phyloP scores from a whole-genome alignment of 2,888 invertebrate genomes.

The Hoplodrina blanda region DNA sequence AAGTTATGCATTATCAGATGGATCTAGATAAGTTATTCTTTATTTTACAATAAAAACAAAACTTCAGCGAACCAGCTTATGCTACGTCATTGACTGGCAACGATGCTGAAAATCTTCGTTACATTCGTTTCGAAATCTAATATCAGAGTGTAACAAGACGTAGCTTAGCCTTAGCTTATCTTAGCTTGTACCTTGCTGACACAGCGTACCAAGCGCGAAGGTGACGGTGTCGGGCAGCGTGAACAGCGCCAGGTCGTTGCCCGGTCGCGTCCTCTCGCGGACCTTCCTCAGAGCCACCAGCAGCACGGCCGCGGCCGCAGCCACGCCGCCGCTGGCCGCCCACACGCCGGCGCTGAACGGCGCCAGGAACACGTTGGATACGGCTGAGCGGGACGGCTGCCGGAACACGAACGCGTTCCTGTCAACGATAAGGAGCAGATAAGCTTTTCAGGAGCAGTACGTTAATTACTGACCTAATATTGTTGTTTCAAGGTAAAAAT shows the following conservation, averaged over 20 bases:
- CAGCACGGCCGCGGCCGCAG: constrained; percentile 65
- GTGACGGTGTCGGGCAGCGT: constrained; percentile 86
- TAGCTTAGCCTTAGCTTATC: too few relatives aligned
- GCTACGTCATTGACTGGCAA: neutral
- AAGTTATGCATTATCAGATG: neutral
- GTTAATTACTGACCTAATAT: too few relatives aligned
- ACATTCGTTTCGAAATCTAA: too few relatives aligned
- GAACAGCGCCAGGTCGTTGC: constrained; percentile 64
- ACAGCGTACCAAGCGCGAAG: constrained; percentile 90
- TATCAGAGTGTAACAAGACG: neutral
- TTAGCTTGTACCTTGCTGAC: constrained; percentile 92
- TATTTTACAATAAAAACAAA: neutral
- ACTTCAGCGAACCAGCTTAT: too few relatives aligned
- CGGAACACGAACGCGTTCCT: constrained; percentile 91
- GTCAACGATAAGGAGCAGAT: neutral
- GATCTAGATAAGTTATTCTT: too few relatives aligned
- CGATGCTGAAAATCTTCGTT: too few relatives aligned
- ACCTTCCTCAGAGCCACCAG: constrained; percentile 66
- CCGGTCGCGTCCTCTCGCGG: constrained; percentile 32
- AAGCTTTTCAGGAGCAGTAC: too few relatives aligned
- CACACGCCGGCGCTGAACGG: constrained; percentile 91
- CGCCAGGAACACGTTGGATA: constrained; percentile 91
- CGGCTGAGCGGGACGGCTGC: constrained; percentile 91
- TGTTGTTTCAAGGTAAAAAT: too few relatives aligned
- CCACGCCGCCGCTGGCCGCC: constrained; percentile 76